phyloP scores from a whole-genome alignment of 2,888 invertebrate genomes.

The Ethmia dodecea region DNA sequence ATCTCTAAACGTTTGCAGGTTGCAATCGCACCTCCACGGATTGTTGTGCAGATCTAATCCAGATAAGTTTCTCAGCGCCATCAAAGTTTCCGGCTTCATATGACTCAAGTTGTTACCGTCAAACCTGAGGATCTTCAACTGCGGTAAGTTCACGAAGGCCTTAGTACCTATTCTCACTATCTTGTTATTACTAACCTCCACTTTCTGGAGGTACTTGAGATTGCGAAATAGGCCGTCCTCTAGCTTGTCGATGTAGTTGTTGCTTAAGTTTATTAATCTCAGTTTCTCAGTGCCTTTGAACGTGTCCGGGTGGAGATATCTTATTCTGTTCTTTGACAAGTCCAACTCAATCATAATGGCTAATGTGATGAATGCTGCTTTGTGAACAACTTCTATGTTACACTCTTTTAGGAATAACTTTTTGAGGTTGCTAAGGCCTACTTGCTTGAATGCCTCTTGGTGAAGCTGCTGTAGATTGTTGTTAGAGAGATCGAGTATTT shows the following conservation, averaged over 20 bases:
- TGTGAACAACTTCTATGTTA: conserved; percentile 82
- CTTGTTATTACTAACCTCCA: conserved; percentile 87
- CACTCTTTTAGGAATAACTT: conserved; percentile 88
- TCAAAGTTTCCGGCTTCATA: conserved; percentile 82
- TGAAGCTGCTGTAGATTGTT: conserved; percentile 82
- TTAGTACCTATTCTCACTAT: conserved; percentile 83
- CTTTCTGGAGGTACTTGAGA: conserved; percentile 84
- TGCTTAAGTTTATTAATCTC: conserved; percentile 84
- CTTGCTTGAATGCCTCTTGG: conserved; percentile 82
- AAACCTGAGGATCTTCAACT: conserved; percentile 83
- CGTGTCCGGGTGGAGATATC: conserved; percentile 81
- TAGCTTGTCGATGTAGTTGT: conserved; percentile 85
- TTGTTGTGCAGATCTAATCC: conserved; percentile 88
- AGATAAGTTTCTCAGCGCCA: conserved; percentile 81
- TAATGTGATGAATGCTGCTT: conserved; percentile 85
- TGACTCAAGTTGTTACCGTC: conserved; percentile 86
- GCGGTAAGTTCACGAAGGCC: conserved; percentile 83
- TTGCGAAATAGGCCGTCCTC: conserved; percentile 86
- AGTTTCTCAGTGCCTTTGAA: conserved; percentile 85
- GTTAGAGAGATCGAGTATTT: conserved; percentile 84
- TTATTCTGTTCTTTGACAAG: conserved; percentile 85
- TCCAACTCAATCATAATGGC: conserved; percentile 90
- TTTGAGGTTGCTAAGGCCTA: conserved; percentile 87
- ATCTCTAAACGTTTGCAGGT: conserved; percentile 86
- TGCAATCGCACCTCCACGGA: conserved; percentile 94